A percentile compares a stretch with the other conserved stretches of the same genome.
These are phyloP conservation scores for Aplochiton taeniatus DNA, from an alignment of 2,797 vertebrate genomes.

Conservation along the genomic window DNA sequence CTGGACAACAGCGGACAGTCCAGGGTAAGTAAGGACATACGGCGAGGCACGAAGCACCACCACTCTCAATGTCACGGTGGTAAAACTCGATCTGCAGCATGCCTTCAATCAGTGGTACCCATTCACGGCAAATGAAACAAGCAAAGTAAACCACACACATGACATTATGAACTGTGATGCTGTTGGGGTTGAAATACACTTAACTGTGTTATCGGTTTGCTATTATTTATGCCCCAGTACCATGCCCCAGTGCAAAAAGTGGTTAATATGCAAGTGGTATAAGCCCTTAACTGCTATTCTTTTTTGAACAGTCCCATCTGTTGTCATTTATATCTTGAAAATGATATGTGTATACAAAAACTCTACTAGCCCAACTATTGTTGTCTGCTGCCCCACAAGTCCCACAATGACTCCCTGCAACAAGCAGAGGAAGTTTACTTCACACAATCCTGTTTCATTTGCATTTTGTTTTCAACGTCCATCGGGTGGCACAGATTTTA, in stretches of 20 bases:
- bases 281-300: too few species aligned
- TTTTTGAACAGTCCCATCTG: too few species aligned
- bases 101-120: not conserved
- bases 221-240: slow-evolving; percentile 16
- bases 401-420: slow-evolving; percentile 15
- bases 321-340: too few species aligned
- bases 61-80: not conserved
- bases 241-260: slow-evolving; percentile 18
- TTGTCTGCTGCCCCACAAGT: not conserved
- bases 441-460: slow-evolving; percentile 33
- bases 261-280: not conserved
- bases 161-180: not conserved
- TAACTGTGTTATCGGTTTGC: slow-evolving; percentile 9
- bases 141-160: not conserved
- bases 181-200: not conserved
- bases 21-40: not conserved
- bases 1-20: not conserved
- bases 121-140: slow-evolving; percentile 1
- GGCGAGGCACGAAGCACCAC: not conserved
- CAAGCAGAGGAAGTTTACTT: slow-evolving; percentile 25
- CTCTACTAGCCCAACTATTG: slow-evolving; percentile 15
- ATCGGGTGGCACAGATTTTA: slow-evolving; percentile 48
- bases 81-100: not conserved
- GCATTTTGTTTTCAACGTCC: slow-evolving; percentile 52
- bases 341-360: too few species aligned